phyloP scores from a whole-genome alignment of 2,113 vertebrate genomes.

The Budorcas taxicolor region DNA sequence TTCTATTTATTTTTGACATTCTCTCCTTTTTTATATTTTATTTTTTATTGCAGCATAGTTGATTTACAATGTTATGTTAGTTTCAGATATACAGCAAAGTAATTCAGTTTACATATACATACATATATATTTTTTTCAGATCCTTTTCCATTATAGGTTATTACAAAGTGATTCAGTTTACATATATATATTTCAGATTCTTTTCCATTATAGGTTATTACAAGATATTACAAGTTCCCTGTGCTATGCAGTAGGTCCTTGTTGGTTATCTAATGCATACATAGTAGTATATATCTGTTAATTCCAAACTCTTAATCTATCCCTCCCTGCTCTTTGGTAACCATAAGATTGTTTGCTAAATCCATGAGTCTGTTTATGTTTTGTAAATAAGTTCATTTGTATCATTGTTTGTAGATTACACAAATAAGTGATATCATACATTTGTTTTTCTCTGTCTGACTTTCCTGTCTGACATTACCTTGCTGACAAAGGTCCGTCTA shows the following conservation, averaged over 20 bases:
- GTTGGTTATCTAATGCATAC: not conserved
- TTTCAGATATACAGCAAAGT: not conserved
- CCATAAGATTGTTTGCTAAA: not conserved
- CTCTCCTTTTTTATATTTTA: not conserved
- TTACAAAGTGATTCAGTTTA: not conserved
- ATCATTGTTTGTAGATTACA: not conserved
- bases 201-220: not conserved
- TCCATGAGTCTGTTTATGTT: not conserved
- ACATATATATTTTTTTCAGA: not conserved
- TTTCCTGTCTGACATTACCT: not conserved
- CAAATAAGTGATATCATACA: not conserved
- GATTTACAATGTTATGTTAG: not conserved
- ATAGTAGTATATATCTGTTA: not conserved
- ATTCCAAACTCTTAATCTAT: not conserved
- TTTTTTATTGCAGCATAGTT: not conserved
- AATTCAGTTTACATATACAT: not conserved
- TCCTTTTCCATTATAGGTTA: not conserved
- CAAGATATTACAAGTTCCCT: not conserved
- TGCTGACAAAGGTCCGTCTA: not conserved
- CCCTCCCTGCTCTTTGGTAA: not conserved
- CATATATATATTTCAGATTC: not conserved
- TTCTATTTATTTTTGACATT: not conserved
- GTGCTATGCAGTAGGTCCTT: not conserved
- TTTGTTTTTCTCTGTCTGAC: not conserved
- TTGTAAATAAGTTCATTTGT: not conserved